Conservation (phyloP, 2,113 vertebrate species). For the Nannobrachium achirus region DNA sequence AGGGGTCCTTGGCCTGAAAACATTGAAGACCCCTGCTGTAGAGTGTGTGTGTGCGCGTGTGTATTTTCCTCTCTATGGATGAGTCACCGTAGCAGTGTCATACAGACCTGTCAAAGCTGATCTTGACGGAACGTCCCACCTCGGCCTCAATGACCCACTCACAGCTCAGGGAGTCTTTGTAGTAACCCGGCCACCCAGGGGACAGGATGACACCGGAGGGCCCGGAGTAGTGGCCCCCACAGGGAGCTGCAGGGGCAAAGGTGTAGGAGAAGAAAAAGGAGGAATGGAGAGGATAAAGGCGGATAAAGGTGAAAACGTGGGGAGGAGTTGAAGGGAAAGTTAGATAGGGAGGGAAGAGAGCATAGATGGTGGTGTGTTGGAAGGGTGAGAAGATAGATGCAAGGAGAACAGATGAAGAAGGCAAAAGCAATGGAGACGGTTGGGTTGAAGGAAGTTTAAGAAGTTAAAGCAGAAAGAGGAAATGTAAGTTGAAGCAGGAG, state of each 20-base stretch:
- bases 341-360: neutral
- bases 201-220: constrained; percentile 95
- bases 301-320: neutral
- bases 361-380: neutral
- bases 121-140: constrained; percentile 95
- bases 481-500: constrained; percentile 13
- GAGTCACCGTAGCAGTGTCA: constrained; percentile 40
- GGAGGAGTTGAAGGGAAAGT: neutral
- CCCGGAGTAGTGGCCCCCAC: constrained; percentile 96
- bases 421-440: neutral
- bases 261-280: neutral
- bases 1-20: too few species aligned
- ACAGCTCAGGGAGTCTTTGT: constrained; percentile 98
- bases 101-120: constrained; percentile 96
- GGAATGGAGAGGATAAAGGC: constrained; percentile 7
- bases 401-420: neutral
- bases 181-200: constrained; percentile 98
- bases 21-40: too few species aligned
- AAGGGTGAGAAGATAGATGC: too few species aligned
- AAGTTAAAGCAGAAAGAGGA: constrained; percentile 23
- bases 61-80: constrained; percentile 31
- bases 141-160: constrained; percentile 99
- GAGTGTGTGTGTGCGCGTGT: neutral
- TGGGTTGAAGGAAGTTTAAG: constrained; percentile 5
- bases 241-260: constrained; percentile 85